Evolutionary conservation across 2,888 invertebrate genomes (phyloP), one percentile per base, ranked within the genome.

Genomic region (Drosophila quinaria): DNA sequence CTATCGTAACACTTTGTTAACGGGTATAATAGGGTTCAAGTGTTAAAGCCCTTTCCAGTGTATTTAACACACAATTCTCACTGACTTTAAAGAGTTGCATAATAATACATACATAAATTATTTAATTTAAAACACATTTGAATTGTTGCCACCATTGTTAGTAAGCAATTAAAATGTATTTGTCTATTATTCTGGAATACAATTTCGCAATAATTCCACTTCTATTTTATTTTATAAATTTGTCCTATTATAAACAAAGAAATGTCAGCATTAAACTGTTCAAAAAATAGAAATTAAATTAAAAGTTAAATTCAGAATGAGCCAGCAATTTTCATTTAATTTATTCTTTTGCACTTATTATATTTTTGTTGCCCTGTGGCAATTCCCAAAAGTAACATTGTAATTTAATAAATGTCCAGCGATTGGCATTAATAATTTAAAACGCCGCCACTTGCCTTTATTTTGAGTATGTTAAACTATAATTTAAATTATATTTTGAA

Each of bases 381-480:
- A 52, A 49, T 39, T 1, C 49, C 25, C 58, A n/a, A n/a, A 17
- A 61, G 61, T 29, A 8, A 44, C n/a, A 46, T 52, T 58, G 56
- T 44, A 35, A 58, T 64, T 42, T 42, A 49, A 64, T 58, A 49
- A 8, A 42, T 22, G 13, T 42, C 5, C 13, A 15, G 15, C 42
- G 33, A 22, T 35, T 44, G 19, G 17, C 25, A 58, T 49, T 41
- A 35, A 37, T 31, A 60, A 50, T 39, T 51, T 41, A 49, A 31
- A 59, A 39, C 13, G 49, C 17, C 31, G 39, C 19, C 47, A 47
- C 13, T 47, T 58, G 15, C 13, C 4, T 17, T 42, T 6, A 8
- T 29, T 29, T 2, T 2, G 29, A 29, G 29, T 8, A 31, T 17
- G 15, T 42, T 25, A 6, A 56, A 35, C 10, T 29, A 41, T 19